Evolutionary conservation across 2,113 vertebrate genomes (phyloP).

Genomic region (Chaenocephalus aceratus): DNA sequence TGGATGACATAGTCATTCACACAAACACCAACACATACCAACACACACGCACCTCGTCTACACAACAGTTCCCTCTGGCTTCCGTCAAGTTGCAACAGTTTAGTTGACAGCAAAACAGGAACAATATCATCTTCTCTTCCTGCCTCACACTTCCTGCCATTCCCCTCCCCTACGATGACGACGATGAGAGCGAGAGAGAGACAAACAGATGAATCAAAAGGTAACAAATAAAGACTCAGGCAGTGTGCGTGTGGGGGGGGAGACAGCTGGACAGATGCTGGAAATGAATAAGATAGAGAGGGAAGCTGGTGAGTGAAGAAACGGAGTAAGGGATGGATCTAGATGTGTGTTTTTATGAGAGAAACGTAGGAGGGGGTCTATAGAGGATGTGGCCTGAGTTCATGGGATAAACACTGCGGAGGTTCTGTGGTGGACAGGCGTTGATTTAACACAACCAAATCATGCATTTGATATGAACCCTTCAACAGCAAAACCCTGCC

Average conservation of each 20-base stretch:
- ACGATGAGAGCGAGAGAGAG: slow-evolving; percentile 11
- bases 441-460: background rate
- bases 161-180: background rate
- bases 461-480: background rate
- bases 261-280: slow-evolving; percentile 62
- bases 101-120: slow-evolving; percentile 91
- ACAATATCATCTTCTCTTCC: slow-evolving; percentile 90
- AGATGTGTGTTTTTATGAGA: slow-evolving; percentile 3
- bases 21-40: slow-evolving; percentile 27
- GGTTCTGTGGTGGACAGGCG: slow-evolving; percentile 8
- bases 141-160: slow-evolving; percentile 73
- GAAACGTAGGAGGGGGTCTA: background rate
- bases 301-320: background rate
- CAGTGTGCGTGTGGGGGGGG: background rate
- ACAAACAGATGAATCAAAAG: slow-evolving; percentile 56
- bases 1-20: slow-evolving; percentile 52
- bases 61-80: slow-evolving; percentile 63
- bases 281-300: background rate
- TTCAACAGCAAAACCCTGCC: background rate
- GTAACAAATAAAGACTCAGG: slow-evolving; percentile 6
- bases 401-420: slow-evolving; percentile 16
- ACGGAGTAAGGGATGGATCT: background rate
- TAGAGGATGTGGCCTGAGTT: slow-evolving; percentile 1
- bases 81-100: slow-evolving; percentile 75
- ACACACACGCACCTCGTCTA: slow-evolving; percentile 43